Evolutionary conservation across 2,113 vertebrate genomes (phyloP).

Genomic region (Lathamus discolor): DNA sequence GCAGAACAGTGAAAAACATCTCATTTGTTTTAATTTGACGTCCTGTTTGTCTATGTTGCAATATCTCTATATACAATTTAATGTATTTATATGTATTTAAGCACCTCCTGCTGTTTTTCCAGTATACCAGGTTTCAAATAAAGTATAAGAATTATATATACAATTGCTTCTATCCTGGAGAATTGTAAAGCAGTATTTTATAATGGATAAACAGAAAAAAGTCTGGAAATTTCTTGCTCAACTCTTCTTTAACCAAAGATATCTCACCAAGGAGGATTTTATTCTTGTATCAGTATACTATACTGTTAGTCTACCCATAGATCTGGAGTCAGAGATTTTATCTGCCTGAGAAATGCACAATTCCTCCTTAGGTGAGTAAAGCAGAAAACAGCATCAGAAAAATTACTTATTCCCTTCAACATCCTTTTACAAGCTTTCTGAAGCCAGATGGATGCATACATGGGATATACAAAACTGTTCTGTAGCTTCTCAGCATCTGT

Average conservation of each 20-base stretch:
- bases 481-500: neutral
- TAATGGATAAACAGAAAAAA: neutral
- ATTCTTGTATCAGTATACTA: neutral
- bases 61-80: neutral
- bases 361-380: neutral
- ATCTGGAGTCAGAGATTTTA: neutral
- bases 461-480: neutral
- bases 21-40: neutral
- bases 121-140: neutral
- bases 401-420: neutral
- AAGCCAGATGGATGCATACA: neutral
- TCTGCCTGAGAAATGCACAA: neutral
- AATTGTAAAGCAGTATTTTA: neutral
- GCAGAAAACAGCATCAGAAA: neutral
- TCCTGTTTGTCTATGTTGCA: neutral
- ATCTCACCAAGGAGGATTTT: neutral
- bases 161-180: neutral
- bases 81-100: neutral
- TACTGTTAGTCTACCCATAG: neutral
- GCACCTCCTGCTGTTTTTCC: neutral
- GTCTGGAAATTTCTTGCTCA: neutral
- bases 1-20: conserved; percentile 5
- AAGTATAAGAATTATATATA: neutral
- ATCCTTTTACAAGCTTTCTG: neutral
- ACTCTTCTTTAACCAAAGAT: neutral